A percentile compares a stretch with the other conserved stretches of the same genome.
Conservation (phyloP, 2,888 invertebrate genomes). For the Desoria tigrina region DNA sequence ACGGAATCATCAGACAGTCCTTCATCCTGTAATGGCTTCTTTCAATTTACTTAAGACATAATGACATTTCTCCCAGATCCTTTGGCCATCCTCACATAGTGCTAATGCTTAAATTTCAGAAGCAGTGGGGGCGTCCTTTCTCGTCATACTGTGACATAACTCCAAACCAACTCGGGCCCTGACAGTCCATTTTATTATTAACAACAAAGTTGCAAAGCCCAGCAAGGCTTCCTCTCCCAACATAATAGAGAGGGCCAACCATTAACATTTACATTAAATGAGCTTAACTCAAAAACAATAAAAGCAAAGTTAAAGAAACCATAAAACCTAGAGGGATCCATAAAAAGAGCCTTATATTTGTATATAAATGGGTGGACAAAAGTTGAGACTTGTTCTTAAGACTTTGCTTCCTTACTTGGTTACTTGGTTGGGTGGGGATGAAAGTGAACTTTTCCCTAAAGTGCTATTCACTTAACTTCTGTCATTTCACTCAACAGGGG, state of each 20-base stretch:
- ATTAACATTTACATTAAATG: slow-evolving; percentile 20
- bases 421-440: slow-evolving; percentile 2
- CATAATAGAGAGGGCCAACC: slow-evolving; percentile 13
- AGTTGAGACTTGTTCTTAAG: too few relatives aligned
- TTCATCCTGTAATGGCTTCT: slow-evolving; percentile 2
- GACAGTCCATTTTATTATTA: too few relatives aligned
- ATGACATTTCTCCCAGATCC: neutral
- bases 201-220: too few relatives aligned
- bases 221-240: too few relatives aligned
- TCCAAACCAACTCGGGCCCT: too few relatives aligned
- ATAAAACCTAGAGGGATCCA: slow-evolving; percentile 14
- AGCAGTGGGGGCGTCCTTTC: too few relatives aligned
- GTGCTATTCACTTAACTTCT: slow-evolving; percentile 44
- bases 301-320: slow-evolving; percentile 16
- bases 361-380: too few relatives aligned
- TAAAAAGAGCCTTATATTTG: slow-evolving; percentile 4
- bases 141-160: too few relatives aligned
- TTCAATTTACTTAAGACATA: neutral
- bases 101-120: too few relatives aligned
- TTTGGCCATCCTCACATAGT: too few relatives aligned
- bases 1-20: neutral
- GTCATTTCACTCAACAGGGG: slow-evolving; percentile 8
- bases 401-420: too few relatives aligned
- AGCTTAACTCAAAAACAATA: slow-evolving; percentile 21
- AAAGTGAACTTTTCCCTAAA: slow-evolving; percentile 37